These are phyloP conservation scores for Galerucella calmariensis DNA, from an alignment of 2,888 invertebrate genomes.

Conservation along the genomic window DNA sequence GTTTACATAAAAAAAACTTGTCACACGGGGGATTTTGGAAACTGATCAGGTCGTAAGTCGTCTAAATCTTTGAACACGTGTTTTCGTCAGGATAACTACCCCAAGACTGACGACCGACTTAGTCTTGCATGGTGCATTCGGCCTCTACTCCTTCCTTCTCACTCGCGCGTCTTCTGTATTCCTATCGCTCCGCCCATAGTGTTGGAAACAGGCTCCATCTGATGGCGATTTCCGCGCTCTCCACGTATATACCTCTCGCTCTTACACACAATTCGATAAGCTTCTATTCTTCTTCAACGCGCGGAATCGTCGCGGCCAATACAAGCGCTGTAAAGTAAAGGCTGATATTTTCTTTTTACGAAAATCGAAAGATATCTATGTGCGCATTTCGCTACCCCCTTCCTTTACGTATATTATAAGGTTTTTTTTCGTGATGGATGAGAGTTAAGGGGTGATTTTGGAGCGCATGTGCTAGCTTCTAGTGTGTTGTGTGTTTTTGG, in stretches of 20 bases:
- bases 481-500: conserved; percentile 46
- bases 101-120: conserved; percentile 67
- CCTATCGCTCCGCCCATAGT: conserved; percentile 73
- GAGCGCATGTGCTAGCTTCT: conserved; percentile 56
- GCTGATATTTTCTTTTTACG: conserved; percentile 65
- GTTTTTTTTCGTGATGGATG: conserved; percentile 60
- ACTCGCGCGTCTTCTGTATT: conserved; percentile 63
- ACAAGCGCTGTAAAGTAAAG: conserved; percentile 53
- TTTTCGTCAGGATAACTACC: conserved; percentile 70
- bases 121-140: conserved; percentile 70
- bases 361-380: conserved; percentile 64
- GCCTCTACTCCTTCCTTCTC: conserved; percentile 58
- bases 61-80: conserved; percentile 62
- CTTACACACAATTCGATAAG: conserved; percentile 31
- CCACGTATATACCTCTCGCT: conserved; percentile 18
- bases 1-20: conserved; percentile 39
- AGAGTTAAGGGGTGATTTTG: conserved; percentile 54
- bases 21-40: conserved; percentile 39
- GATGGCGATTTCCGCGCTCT: conserved; percentile 48
- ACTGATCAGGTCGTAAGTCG: conserved; percentile 39
- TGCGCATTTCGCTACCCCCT: conserved; percentile 56
- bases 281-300: conserved; percentile 37
- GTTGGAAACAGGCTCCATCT: conserved; percentile 65
- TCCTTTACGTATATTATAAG: conserved; percentile 57
- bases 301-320: conserved; percentile 44